Evolutionary conservation across 1,140 invertebrate species (phyloP), one percentile per base, ranked within the genome.

Genomic region (Drosophila ironensis): DNA sequence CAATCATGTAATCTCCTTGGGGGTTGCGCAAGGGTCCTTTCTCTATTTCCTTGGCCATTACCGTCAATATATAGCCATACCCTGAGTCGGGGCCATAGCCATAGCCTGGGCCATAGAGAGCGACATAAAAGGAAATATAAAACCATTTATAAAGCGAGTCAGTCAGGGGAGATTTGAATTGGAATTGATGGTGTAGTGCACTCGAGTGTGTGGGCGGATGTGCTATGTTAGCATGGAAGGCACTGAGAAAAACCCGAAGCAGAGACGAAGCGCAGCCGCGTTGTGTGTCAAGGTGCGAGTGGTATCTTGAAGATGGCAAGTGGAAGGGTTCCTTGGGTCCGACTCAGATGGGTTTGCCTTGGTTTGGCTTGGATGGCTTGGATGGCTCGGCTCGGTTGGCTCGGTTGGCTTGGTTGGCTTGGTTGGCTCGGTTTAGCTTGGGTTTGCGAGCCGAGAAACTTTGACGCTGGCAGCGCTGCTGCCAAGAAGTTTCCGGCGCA

Each of bases 101-200:
- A 57, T 44, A 66, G 74, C 66, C 16, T 51, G 59, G 67, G 64
- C 64, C 64, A 50, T 41, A 70, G 66, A 59, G 66, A 69, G 48
- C 72, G 74, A 86, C 80, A 87, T 86, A 87, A 86, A 86, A 86
- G 80, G 80, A 86, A 86, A 86, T 86, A 87, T 86, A 86, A 86
- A 86, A 86, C 80, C 80, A 86, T 86, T 86, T 86, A 87, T 87
- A 87, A 86, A 80, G 81, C 81, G 84, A 86, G 80, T 86, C 80
- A 86, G 75, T 84, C 78, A 84, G 80, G 80, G 80, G 80, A 80
- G 75, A 86, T 86, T 84, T 86, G 75, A 86, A 84, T 84, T 84
- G 80, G 78, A 86, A 84, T 84, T 84, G 78, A 84, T 84, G 78
- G 73, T 86, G 78, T 84, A 86, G 73, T 73, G 74, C 78, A 73